These are phyloP conservation scores for Syngnathus acus DNA, from an alignment of 2,797 vertebrate genomes.

Conservation along the genomic window DNA sequence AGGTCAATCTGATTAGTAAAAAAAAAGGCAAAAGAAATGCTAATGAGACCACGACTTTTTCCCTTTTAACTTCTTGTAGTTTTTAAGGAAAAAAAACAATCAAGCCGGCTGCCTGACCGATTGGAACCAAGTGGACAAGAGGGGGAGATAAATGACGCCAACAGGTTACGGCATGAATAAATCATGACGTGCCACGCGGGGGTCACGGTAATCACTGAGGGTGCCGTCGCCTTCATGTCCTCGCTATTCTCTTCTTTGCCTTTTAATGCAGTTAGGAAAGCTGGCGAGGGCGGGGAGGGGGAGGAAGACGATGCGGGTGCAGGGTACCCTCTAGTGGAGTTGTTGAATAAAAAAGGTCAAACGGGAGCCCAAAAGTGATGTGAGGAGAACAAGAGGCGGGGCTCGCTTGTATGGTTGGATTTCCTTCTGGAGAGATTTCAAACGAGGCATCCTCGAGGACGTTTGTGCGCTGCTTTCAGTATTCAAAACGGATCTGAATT, in stretches of 20 bases:
- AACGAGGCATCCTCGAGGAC: neutral
- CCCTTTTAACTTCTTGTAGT: neutral
- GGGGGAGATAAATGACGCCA: neutral
- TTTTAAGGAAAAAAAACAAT: neutral
- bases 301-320: slow-evolving; percentile 36
- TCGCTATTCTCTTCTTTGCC: neutral
- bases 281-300: slow-evolving; percentile 6
- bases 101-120: neutral
- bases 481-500: too few species aligned
- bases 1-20: slow-evolving; percentile 37
- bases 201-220: slow-evolving; percentile 1
- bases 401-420: neutral
- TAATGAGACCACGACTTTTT: neutral
- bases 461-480: neutral
- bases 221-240: neutral
- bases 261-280: neutral
- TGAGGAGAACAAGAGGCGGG: neutral
- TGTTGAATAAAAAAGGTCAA: slow-evolving; percentile 15
- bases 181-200: neutral
- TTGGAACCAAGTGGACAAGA: neutral
- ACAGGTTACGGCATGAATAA: slow-evolving; percentile 5
- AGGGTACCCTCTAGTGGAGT: slow-evolving; percentile 67
- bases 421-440: neutral
- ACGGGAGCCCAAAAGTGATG: neutral
- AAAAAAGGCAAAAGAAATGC: neutral